phyloP scores from a whole-genome alignment of 1,140 invertebrate species.

The Musca domestica region DNA sequence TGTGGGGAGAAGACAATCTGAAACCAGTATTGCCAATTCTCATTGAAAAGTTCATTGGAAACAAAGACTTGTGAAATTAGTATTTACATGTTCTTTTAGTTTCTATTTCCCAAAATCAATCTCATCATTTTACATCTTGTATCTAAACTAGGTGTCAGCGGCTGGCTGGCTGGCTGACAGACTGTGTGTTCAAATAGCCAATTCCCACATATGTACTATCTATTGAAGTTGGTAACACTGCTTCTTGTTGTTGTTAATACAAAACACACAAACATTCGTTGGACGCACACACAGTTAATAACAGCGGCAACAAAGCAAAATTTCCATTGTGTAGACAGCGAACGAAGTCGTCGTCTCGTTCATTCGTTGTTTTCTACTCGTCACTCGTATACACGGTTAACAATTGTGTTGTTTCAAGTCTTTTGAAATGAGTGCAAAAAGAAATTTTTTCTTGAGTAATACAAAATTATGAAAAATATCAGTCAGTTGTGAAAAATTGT shows the following conservation, averaged over 20 bases:
- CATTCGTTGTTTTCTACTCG: slow-evolving; percentile 29
- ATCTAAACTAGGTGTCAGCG: no score
- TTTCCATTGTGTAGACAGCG: slow-evolving; percentile 52
- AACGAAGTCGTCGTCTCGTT: slow-evolving; percentile 18
- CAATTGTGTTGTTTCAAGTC: slow-evolving; percentile 16
- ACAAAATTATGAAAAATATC: background rate
- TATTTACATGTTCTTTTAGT: no score
- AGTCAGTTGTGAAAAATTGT: background rate
- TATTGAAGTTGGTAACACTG: background rate
- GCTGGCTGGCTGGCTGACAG: no score
- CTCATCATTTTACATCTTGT: no score
- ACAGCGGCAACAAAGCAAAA: slow-evolving; percentile 50
- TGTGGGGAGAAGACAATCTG: no score
- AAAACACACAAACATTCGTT: background rate
- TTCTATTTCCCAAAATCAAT: no score
- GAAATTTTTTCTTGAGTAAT: slow-evolving; percentile 20
- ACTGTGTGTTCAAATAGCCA: no score
- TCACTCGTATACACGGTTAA: slow-evolving; percentile 24
- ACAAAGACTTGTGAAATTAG: no score
- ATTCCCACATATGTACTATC: background rate
- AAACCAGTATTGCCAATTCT: no score
- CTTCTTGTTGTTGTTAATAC: background rate
- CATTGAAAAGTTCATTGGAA: no score
- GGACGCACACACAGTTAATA: slow-evolving; percentile 6
- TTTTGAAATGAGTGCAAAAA: slow-evolving; percentile 10